Percentiles rank a stretch among this genome's conserved stretches.
Conservation (phyloP, 30 jellyfish, hydroid and myxozoan species). For the Cassiopea andromeda region DNA sequence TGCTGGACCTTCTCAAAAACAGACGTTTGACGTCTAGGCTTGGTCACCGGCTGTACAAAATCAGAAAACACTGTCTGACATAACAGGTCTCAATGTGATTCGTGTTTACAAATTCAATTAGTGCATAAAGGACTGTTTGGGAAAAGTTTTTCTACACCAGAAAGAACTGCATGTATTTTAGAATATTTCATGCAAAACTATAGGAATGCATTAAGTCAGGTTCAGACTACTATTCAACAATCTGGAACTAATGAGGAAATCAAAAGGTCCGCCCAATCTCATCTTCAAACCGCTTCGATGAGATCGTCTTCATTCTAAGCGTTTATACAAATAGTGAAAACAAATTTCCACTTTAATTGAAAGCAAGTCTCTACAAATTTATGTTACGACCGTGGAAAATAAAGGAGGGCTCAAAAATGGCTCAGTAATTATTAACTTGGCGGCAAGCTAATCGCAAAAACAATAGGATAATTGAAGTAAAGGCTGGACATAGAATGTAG, state of each 20-base stretch:
- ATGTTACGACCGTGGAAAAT: not conserved
- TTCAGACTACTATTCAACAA: not conserved
- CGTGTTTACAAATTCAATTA: not conserved
- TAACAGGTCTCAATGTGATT: not conserved
- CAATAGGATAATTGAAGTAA: not conserved
- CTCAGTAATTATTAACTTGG: not conserved
- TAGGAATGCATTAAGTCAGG: not conserved
- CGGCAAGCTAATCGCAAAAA: not conserved
- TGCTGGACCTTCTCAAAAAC: too few relatives aligned
- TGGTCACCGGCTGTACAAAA: too few relatives aligned
- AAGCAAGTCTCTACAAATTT: not conserved
- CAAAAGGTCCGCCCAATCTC: not conserved
- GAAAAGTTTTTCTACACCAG: not conserved
- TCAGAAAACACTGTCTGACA: not conserved
- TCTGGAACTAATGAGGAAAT: not conserved
- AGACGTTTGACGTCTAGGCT: too few relatives aligned
- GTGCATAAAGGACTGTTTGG: not conserved
- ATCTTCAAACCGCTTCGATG: not conserved
- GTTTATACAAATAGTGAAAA: not conserved
- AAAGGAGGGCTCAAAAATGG: not conserved
- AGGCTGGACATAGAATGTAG: not conserved
- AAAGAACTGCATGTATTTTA: not conserved
- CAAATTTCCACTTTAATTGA: not conserved
- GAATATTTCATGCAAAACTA: not conserved
- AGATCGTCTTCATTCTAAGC: not conserved